Percentiles rank a stretch among this genome's conserved stretches.
Conservation (phyloP, 2,797 vertebrate species). For the Aldrovandia affinis region DNA sequence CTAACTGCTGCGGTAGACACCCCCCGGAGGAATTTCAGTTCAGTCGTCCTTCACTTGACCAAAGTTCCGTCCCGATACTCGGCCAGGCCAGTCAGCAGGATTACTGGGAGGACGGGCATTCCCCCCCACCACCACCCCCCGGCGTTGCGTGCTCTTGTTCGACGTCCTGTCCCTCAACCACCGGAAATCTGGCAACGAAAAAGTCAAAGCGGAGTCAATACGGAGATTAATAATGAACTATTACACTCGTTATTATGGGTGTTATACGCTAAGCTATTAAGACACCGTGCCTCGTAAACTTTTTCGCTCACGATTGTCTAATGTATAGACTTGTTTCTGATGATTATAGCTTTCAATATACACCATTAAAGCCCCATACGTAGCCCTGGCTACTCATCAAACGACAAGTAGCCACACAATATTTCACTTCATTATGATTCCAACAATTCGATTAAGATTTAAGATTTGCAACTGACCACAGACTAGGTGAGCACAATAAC, state of each 20-base stretch:
- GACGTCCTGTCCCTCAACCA: slow-evolving; percentile 30
- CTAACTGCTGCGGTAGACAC: not conserved
- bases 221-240: not conserved
- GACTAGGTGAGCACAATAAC: not conserved
- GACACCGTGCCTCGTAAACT: not conserved
- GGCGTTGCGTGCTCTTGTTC: slow-evolving; percentile 27
- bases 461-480: not conserved
- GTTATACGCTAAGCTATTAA: not conserved
- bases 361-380: not conserved
- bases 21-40: not conserved
- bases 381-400: not conserved
- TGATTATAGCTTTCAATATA: not conserved
- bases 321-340: not conserved
- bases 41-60: not conserved
- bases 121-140: not conserved
- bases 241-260: not conserved
- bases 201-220: not conserved
- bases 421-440: not conserved
- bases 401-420: not conserved
- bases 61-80: slow-evolving; percentile 9
- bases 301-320: not conserved
- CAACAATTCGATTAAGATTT: not conserved
- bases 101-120: slow-evolving; percentile 6
- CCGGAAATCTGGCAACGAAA: slow-evolving; percentile 40
- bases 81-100: not conserved